Evolutionary conservation across 30 jellyfish, hydroid and myxozoan genomes (phyloP).

Genomic region (Mastigias papua): DNA sequence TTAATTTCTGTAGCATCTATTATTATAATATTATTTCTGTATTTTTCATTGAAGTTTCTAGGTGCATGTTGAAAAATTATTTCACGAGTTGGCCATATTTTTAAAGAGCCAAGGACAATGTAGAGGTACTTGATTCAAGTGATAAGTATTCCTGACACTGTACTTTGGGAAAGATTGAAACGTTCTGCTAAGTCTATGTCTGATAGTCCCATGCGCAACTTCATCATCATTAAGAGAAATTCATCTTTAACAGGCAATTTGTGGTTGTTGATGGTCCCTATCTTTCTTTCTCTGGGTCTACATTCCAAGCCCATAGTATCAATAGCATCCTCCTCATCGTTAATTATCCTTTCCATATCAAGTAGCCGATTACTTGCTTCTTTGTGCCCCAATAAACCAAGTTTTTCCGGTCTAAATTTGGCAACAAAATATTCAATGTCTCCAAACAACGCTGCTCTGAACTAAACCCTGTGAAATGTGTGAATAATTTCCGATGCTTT

Average conservation of each 20-base stretch:
- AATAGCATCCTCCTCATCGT: no score
- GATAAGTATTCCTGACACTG: background rate
- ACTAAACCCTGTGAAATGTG: no score
- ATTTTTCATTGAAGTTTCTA: slow-evolving; percentile 1
- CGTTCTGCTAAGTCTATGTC: slow-evolving; percentile 20
- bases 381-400: no score
- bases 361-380: no score
- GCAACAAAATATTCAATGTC: no score
- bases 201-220: slow-evolving; percentile 14
- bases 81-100: slow-evolving; percentile 10
- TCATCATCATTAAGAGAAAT: slow-evolving; percentile 37
- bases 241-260: slow-evolving; percentile 11
- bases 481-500: no score
- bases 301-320: no score
- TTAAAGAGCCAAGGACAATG: background rate
- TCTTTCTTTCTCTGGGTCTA: background rate
- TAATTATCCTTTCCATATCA: no score
- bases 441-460: no score
- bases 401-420: no score
- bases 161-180: slow-evolving; percentile 15
- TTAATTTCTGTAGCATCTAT: no score
- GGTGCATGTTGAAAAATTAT: slow-evolving; percentile 20
- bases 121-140: slow-evolving; percentile 1
- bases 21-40: slow-evolving; percentile 6
- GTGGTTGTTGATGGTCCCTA: background rate